phyloP scores from a whole-genome alignment of 2,888 invertebrate genomes.

The Yponomeuta evonymella region DNA sequence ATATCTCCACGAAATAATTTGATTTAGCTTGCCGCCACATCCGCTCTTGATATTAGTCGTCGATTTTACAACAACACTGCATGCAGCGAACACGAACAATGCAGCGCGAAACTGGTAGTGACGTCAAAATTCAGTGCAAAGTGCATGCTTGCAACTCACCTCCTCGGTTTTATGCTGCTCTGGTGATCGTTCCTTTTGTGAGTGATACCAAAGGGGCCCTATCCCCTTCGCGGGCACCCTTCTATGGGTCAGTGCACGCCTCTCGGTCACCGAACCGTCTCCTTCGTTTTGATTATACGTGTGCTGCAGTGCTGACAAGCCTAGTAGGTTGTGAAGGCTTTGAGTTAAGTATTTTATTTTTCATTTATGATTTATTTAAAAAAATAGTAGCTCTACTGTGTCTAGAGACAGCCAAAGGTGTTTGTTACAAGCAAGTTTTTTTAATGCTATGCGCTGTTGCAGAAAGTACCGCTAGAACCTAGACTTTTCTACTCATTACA shows the following conservation, averaged over 20 bases:
- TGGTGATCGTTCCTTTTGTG: slow-evolving; percentile 71
- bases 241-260: slow-evolving; percentile 69
- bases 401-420: too few species aligned
- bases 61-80: slow-evolving; percentile 4
- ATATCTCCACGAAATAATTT: too few species aligned
- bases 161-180: slow-evolving; percentile 63
- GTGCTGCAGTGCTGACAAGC: background rate
- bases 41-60: background rate
- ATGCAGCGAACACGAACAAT: slow-evolving; percentile 46
- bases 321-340: background rate
- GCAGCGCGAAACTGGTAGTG: slow-evolving; percentile 59
- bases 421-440: too few species aligned
- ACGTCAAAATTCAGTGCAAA: slow-evolving; percentile 72
- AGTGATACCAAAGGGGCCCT: slow-evolving; percentile 73
- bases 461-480: too few species aligned
- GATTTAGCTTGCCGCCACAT: background rate
- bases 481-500: too few species aligned
- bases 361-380: background rate
- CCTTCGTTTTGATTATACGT: background rate
- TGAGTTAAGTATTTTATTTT: background rate
- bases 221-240: slow-evolving; percentile 71
- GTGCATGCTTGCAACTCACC: slow-evolving; percentile 72
- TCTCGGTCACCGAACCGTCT: slow-evolving; percentile 25
- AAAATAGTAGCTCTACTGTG: too few species aligned
- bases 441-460: too few species aligned